Evolutionary conservation across 92 coral and sea anemone genomes (phyloP), one percentile per base, ranked within the genome.

Genomic region (Heliopora coerulea): DNA sequence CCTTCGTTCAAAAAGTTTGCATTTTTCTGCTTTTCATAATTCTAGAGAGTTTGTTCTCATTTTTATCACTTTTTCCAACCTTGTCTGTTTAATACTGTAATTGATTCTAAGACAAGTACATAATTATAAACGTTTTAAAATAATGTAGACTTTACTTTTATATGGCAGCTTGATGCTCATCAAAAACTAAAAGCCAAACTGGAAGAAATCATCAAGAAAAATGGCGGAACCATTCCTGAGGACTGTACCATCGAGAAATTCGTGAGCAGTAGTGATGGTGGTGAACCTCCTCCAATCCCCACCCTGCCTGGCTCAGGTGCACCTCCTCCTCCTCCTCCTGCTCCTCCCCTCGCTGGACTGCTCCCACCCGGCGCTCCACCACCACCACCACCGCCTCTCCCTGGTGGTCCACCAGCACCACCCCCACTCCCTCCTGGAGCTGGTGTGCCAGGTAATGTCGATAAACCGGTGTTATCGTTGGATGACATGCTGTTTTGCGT

Each of bases 301-400:
- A 52, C 34, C 63, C 63, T 70, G 14, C 27, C 34, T 56, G 4
- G 49, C 1, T 70, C 77, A 8, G 63, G 83, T 54, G 97, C 87
- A 11, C 70, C 84, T 33, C 89, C 91, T 8, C 82, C 85, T 17
- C 85, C 89, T 15, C 72, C 81, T 2, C 89, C 84, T 65, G 57
- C 81, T 24, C 91, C 97, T 25, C 97, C 97, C 13, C 83, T 95
- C 89, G 34, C 86, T 18, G 99, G 99, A 24, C 68, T 86, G 33
- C 12, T 80, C 2, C 90, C 90, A n/a, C 96, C 98, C 20, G 96
- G 95, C 12, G 95, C 98, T 37, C 98, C 93, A 10, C 97, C 91
- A 14, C 97, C 91, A 19, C 97, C 92, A 8, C 96, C 88, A 23
- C 87, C 85, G 39, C 88, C 87, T 7, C 88, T 85, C 72, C 81